Evolutionary conservation across 2,888 invertebrate species (phyloP), one percentile per base, ranked within the genome.

Genomic region (Heteromurus nitidus): DNA sequence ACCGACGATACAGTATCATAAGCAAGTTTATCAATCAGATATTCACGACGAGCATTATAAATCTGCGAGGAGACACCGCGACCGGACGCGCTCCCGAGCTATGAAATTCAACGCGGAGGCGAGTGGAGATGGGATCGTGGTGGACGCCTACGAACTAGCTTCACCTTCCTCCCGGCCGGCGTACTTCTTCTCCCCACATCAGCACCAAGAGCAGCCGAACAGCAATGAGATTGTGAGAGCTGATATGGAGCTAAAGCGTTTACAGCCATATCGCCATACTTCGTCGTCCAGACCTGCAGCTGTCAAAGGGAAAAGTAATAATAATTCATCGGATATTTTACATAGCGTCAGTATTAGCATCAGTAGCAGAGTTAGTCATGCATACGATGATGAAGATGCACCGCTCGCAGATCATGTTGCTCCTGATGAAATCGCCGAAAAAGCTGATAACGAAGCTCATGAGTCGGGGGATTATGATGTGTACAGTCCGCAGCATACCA

Each of bases 281-380:
- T 47, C 62, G 18, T 22, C 60, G n/a, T 18, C 55, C 20, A 47
- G 31, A 22, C 36, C 69, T 0, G 20, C 16, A 28, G 20, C 60
- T 3, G 16, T 16, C 26, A 65, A 36, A 1, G 22, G 28, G 16
- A 26, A 50, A 22, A 65, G 44, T 9, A 64, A 20, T 3, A 76
- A 55, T 24, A 80, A 65, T 36, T 72, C 80, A 47, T 47, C 79
- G 42, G 80, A 80, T 67, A 80, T 80, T 58, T 31, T 72, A 18
- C 80, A 80, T 26, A 80, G 80, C 44, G 80, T 80, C n/a, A 80
- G 80, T 36, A 80, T 80, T 26, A 72, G 72, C 60, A 80, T 80
- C 5, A 80, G 80, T 42, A 80, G 80, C 20, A 65, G 50, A 42
- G 24, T 80, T 3, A 72, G 50, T 65, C 70, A 79, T 22, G 70